Conservation (phyloP, 2,888 invertebrate genomes). For the Sicus ferrugineus region DNA sequence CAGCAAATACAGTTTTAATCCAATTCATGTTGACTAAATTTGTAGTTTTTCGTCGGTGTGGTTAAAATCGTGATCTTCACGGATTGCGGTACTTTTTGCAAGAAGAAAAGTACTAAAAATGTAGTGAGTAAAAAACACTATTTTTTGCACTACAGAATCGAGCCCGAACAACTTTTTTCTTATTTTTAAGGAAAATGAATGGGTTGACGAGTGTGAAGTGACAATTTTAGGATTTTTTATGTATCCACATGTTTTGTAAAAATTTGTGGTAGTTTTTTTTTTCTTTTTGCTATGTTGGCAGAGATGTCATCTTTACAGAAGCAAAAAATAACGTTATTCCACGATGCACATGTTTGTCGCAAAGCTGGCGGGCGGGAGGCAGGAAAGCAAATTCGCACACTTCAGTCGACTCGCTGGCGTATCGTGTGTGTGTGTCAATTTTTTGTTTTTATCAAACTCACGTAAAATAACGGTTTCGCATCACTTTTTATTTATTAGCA, state of each 20-base stretch:
- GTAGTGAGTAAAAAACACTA: not conserved
- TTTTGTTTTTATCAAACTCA: not conserved
- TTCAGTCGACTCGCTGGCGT: not conserved
- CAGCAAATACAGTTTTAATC: slow-evolving; percentile 63
- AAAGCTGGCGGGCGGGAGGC: slow-evolving; percentile 11
- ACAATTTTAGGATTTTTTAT: slow-evolving; percentile 24
- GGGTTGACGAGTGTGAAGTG: not conserved
- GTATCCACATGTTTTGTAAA: slow-evolving; percentile 15
- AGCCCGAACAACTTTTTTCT: not conserved
- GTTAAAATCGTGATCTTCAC: not conserved
- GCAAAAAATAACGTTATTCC: slow-evolving; percentile 38
- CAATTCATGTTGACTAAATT: slow-evolving; percentile 60
- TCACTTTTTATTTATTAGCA: slow-evolving; percentile 5
- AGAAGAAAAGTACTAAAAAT: no score
- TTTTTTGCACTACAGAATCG: no score
- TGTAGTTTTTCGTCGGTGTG: slow-evolving; percentile 6
- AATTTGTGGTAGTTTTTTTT: slow-evolving; percentile 12
- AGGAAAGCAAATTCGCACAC: not conserved
- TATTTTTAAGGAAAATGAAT: not conserved
- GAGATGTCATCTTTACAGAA: slow-evolving; percentile 4
- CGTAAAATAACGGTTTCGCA: slow-evolving; percentile 29
- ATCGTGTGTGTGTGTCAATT: not conserved
- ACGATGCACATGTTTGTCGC: slow-evolving; percentile 42
- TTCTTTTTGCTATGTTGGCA: not conserved
- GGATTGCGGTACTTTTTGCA: no score